Evolutionary conservation across 2,797 vertebrate species (phyloP), one percentile per base, ranked within the genome.

Genomic region (Gastrophryne carolinensis): DNA sequence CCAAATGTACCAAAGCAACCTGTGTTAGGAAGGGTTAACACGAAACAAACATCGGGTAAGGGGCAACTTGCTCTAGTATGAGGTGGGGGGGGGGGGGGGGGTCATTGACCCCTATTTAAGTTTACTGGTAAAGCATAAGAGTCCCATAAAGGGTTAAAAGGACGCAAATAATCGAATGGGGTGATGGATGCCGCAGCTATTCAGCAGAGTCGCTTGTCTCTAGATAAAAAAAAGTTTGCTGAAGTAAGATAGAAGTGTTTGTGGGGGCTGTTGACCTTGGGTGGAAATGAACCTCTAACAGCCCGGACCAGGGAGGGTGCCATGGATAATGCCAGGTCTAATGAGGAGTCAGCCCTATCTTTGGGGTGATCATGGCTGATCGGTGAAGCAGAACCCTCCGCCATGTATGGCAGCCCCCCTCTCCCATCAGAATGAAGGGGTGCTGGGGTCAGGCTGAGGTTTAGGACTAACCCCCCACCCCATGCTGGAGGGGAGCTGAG

Each of bases 141-240:
- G n/a, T n/a, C n/a, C n/a, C n/a, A n/a, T n/a, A n/a, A n/a, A n/a
- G n/a, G n/a, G n/a, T n/a, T n/a, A n/a, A n/a, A n/a, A 44, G 26
- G 19, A 26, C 34, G 37, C 52, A 53, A 23, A 66, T 24, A 62
- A 58, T 41, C 52, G 35, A 76, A 13, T 29, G 27, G 15, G 56
- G 80, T 78, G 39, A 80, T 82, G 82, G 81, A 82, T 80, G 81
- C 79, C 78, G 81, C 32, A 80, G 49, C 73, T 84, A 82, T 82
- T 80, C 81, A 72, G 75, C 77, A 77, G 66, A 73, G 72, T 19
- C 44, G 78, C 47, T 76, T 83, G 82, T 15, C 63, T 81, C 81
- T 88, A 21, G 35, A 37, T 34, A 34, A 53, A 34, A 65, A 66
- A 74, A 90, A 91, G 87, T 91, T 91, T 83, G 64, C 79, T 76